A percentile compares a stretch with the other conserved stretches of the same genome.
These are phyloP conservation scores for Heteromormyrus szaboi DNA, from an alignment of 2,797 vertebrate genomes.

Conservation along the genomic window DNA sequence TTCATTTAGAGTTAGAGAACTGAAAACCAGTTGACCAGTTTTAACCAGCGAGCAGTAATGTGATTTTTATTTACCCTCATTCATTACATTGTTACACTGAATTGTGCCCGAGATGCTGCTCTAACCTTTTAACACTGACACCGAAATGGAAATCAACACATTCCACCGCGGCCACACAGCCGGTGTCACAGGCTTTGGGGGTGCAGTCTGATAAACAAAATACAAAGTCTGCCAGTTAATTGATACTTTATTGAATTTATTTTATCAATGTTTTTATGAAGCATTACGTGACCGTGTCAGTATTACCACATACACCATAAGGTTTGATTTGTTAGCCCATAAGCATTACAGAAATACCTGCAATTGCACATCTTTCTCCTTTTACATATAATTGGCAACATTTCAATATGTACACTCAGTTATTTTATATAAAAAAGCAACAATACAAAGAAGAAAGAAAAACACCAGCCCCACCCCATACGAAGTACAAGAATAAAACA, in stretches of 20 bases:
- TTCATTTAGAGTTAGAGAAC: neutral
- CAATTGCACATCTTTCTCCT: conserved; percentile 42
- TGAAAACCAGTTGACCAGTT: neutral
- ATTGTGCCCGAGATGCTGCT: neutral
- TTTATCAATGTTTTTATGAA: conserved; percentile 19
- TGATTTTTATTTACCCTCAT: neutral
- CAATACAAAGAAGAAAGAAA: neutral
- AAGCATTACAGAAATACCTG: conserved; percentile 34
- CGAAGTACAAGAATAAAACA: neutral
- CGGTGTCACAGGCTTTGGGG: neutral
- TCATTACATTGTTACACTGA: neutral
- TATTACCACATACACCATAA: conserved; percentile 24
- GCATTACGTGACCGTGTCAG: conserved; percentile 33
- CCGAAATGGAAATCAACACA: neutral
- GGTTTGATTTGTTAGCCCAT: conserved; percentile 27
- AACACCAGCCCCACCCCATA: neutral
- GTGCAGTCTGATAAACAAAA: neutral
- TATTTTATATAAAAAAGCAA: conserved; percentile 44
- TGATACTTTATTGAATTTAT: conserved; percentile 12
- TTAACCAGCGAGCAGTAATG: neutral
- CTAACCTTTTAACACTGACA: neutral
- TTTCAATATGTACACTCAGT: conserved; percentile 54
- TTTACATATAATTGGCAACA: conserved; percentile 47
- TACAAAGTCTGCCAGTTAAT: neutral
- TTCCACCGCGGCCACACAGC: neutral